Evolutionary conservation across 2,113 vertebrate species (phyloP).

Genomic region (Plestiodon gilberti): DNA sequence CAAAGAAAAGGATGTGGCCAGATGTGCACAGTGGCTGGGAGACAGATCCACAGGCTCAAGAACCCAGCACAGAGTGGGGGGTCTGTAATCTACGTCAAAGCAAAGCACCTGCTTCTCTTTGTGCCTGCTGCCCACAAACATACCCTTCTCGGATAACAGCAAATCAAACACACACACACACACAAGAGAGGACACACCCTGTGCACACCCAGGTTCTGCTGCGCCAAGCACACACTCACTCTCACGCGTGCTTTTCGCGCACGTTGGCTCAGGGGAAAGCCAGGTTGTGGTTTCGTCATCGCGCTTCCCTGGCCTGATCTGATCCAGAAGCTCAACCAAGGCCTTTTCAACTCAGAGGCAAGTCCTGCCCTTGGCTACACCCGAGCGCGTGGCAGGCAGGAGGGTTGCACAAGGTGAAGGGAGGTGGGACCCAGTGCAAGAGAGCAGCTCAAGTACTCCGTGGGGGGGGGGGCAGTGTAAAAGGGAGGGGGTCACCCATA

Average conservation of each 20-base stretch:
- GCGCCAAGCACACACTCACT: background rate
- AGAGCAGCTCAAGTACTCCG: background rate
- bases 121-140: conserved; percentile 10
- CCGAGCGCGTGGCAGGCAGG: background rate
- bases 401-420: background rate
- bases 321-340: background rate
- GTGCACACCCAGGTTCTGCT: background rate
- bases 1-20: background rate
- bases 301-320: background rate
- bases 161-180: conserved; percentile 5
- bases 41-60: background rate
- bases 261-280: background rate
- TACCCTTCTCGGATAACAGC: background rate
- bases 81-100: background rate
- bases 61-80: background rate
- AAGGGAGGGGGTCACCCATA: background rate
- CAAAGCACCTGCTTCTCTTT: background rate
- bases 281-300: conserved; percentile 6
- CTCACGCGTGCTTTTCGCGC: background rate
- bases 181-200: background rate
- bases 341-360: background rate
- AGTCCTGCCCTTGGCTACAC: background rate
- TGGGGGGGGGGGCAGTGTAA: background rate
- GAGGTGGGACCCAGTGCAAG: background rate
- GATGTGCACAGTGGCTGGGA: background rate